Conservation (phyloP, 1,140 invertebrate genomes). For the Zaprionus inermis region DNA sequence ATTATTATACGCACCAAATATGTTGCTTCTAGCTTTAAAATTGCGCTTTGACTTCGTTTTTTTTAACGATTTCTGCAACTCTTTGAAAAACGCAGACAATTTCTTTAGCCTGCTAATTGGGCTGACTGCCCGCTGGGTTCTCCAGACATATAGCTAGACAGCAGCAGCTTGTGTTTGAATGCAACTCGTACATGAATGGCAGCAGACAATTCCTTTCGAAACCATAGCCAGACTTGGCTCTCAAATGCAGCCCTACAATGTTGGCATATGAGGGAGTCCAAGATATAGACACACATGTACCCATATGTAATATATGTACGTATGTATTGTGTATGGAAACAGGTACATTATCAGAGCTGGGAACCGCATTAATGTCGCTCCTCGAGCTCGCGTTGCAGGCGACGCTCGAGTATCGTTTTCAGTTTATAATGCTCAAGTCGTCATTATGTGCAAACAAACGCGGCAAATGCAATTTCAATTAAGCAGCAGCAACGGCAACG, state of each 20-base stretch:
- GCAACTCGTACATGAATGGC: not conserved
- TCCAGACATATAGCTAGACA: not conserved
- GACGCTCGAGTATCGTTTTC: conserved; percentile 46
- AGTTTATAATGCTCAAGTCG: conserved; percentile 44
- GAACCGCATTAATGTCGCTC: conserved; percentile 41
- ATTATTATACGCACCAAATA: too few species aligned
- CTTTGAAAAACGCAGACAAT: not conserved
- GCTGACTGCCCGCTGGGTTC: not conserved
- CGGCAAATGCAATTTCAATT: conserved; percentile 78
- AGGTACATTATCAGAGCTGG: conserved; percentile 7
- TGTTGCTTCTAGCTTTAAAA: too few species aligned
- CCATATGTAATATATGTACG: conserved; percentile 3
- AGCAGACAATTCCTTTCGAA: not conserved
- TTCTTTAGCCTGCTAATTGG: not conserved
- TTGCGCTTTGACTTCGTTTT: too few species aligned
- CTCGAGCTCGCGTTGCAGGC: conserved; percentile 59
- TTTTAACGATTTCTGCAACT: too few species aligned
- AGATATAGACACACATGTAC: conserved; percentile 1
- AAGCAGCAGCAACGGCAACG: conserved; percentile 33
- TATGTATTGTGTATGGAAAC: not conserved
- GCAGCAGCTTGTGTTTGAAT: not conserved
- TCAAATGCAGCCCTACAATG: not conserved
- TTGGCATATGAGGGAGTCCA: not conserved
- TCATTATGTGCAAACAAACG: conserved; percentile 79
- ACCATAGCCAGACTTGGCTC: not conserved